Percentiles rank a stretch among this genome's conserved stretches.
phyloP scores from a whole-genome alignment of 2,797 vertebrate species.

The Tangara arthus region DNA sequence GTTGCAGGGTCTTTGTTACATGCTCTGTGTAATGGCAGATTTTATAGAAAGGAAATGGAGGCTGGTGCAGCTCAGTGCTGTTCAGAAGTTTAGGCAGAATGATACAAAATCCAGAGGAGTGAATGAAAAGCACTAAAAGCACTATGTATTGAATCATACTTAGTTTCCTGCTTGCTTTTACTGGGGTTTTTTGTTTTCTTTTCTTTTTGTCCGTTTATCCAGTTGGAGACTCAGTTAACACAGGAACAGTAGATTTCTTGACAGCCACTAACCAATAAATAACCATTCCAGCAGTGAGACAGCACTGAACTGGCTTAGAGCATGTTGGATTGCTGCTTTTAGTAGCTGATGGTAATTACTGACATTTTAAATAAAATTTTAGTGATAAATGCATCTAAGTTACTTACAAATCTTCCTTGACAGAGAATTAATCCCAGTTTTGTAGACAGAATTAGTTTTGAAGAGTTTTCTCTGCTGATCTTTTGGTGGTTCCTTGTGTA shows the following conservation, averaged over 20 bases:
- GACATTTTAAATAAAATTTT: background rate
- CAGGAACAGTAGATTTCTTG: background rate
- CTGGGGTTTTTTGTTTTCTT: background rate
- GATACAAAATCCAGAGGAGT: background rate
- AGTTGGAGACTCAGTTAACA: background rate
- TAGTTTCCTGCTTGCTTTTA: background rate
- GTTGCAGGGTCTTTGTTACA: background rate
- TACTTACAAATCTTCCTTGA: background rate
- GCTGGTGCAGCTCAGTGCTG: background rate
- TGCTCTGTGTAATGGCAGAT: background rate
- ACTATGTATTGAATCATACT: background rate
- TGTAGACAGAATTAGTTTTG: slow-evolving; percentile 44
- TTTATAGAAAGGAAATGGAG: background rate
- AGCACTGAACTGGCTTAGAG: background rate
- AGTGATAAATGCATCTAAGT: background rate
- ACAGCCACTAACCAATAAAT: background rate
- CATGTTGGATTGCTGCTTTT: background rate
- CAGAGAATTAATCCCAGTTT: slow-evolving; percentile 2
- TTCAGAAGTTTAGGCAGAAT: background rate
- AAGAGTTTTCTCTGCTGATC: background rate
- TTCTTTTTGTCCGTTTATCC: background rate
- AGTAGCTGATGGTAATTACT: background rate
- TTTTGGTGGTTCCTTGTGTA: background rate
- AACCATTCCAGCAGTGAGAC: background rate
- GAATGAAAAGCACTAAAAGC: background rate